Evolutionary conservation across 2,113 vertebrate species (phyloP), one percentile per base, ranked within the genome.

Genomic region (Micronycteris hirsuta): DNA sequence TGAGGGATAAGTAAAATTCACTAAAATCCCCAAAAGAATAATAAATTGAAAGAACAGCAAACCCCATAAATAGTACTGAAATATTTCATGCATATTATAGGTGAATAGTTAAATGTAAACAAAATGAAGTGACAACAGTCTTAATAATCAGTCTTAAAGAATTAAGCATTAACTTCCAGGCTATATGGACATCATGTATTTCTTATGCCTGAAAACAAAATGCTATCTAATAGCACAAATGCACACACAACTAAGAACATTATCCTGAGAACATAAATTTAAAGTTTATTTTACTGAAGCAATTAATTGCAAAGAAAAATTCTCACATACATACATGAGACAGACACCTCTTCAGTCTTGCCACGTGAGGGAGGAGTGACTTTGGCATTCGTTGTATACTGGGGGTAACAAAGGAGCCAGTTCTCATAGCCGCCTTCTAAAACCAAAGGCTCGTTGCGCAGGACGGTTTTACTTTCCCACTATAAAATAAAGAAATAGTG

Each of bases 341-440:
- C 98, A 97, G 99, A 99, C 80, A 99, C 91, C 38, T 98, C 97
- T 98, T 98, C 99, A 81, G 90, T 97, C 91, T 96, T 97, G 86
- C 98, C 98, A 68, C 98, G 98, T 91, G 98, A 98, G 0, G 99
- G 99, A 41, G 99, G 98, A 83, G 96, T 98, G 92, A 99, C 99
- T 98, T 99, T 99, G 94, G 99, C 99, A 85, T 99, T 99, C 96
- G 99, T 99, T 81, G 99, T 99, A 94, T 98, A 99, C 97, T 99
- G 99, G 3, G 99, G 99, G 97, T 99, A 99, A 98, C 99, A 99
- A 91, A 99, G 98, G 71, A 99, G 99, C 99, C 99, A 99, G 98
- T 99, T 99, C 93, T 99, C 99, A 92, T 99, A 99, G 86, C 99
- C 99, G 74, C 99, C 99, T 89, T 99, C 99, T 96, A 99, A 97